Conservation (phyloP, 2,797 vertebrate genomes). For the Gephyroberyx darwinii region DNA sequence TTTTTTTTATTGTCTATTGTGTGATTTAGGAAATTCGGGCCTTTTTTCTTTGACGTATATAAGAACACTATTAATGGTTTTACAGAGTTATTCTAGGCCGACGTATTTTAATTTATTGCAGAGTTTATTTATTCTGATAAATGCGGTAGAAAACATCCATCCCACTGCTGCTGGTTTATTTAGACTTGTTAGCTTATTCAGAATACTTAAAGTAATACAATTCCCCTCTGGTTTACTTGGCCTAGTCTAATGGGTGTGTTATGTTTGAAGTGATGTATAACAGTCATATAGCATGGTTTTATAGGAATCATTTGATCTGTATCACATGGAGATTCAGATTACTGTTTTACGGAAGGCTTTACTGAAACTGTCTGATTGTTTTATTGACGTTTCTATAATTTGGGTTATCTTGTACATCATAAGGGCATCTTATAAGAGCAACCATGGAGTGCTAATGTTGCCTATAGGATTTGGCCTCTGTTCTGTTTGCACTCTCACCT, state of each 20-base stretch:
- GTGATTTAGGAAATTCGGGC: not conserved
- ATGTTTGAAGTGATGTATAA: not conserved
- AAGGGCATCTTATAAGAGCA: no score
- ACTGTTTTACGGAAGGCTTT: no score
- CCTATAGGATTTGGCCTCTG: no score
- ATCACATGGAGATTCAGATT: no score
- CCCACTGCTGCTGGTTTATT: not conserved
- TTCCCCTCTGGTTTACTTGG: not conserved
- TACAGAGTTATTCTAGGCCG: not conserved
- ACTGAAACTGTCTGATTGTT: no score
- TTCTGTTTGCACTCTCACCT: slow-evolving; percentile 32
- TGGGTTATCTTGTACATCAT: no score
- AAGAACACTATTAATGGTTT: not conserved
- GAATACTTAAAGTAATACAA: not conserved
- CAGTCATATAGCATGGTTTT: not conserved
- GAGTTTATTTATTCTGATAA: not conserved
- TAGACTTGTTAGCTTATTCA: not conserved
- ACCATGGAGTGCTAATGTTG: no score
- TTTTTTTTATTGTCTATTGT: not conserved
- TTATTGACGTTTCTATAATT: no score
- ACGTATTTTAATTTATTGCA: not conserved
- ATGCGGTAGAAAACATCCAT: not conserved
- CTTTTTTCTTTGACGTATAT: no score
- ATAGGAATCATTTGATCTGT: not conserved
- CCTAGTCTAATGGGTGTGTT: not conserved